Evolutionary conservation across 53 echinoderm and acorn worm genomes (phyloP), one percentile per base, ranked within the genome.

Genomic region (Patiria pectinifera): DNA sequence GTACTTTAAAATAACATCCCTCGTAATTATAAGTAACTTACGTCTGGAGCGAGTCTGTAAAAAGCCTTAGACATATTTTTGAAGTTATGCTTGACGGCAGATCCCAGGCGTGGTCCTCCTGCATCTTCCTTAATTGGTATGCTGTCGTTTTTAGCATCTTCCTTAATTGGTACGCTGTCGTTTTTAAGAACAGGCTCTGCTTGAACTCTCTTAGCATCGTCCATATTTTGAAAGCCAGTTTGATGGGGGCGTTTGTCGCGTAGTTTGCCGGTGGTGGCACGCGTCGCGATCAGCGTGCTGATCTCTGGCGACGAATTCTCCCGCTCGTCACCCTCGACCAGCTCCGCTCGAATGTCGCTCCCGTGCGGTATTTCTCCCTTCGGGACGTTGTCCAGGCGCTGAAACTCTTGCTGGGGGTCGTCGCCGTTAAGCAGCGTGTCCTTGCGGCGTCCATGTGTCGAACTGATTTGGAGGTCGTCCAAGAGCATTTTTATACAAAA

Each of bases 11-110:
- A 53, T 8, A 2, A 3, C n/a, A 53, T 10, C 61, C 23, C 11
- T 83, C 14, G 74, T 9, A 74, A 74, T 4, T 74, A 69, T 69
- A 35, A 62, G 24, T 35, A 19, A 49, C 87, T 87, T 71, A 87
- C 87, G 9, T 74, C 10, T 53, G 87, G 87, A 49, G 87, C 87
- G 21, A 74, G 53, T 25, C 26, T 72, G 76, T 87, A 87, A 10
- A 87, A 49, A 11, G 26, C 70, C 58, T 87, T 48, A n/a, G 87
- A 48, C 24, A 87, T 24, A 58, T 87, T 72, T 58, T 76, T 75
- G n/a, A 53, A 87, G 71, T 71, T 71, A 7, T 18, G 45, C 60
- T 26, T 25, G 35, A 23, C 6, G 47, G 45, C 48, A 45, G 15
- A 78, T 8, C 46, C 4, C 12, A 16, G 46, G 44, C 79, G 79